Conservation (phyloP, 2,113 vertebrate species). For the Apus apus region DNA sequence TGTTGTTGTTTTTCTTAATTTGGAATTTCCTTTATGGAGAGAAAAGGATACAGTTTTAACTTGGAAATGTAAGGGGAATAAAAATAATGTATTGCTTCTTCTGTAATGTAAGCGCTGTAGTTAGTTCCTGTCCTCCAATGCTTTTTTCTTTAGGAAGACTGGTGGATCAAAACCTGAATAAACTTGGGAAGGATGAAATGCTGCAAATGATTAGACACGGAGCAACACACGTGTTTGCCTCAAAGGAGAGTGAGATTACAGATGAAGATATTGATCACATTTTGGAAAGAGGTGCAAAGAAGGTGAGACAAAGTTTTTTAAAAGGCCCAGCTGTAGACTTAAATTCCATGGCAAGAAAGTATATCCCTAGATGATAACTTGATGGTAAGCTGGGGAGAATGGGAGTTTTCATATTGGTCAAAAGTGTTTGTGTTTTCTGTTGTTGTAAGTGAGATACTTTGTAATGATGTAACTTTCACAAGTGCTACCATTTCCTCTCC, state of each 20-base stretch:
- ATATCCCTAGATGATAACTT: not conserved
- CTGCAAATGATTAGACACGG: slow-evolving; percentile 97
- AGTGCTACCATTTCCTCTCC: not conserved
- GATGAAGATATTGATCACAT: slow-evolving; percentile 96
- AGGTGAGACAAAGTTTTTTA: slow-evolving; percentile 76
- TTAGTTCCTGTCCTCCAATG: not conserved
- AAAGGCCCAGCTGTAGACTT: not conserved
- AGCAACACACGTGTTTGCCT: slow-evolving; percentile 96
- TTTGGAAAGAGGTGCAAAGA: slow-evolving; percentile 94
- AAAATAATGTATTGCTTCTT: not conserved
- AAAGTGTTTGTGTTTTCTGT: not conserved
- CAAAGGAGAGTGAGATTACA: slow-evolving; percentile 98
- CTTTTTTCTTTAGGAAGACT: slow-evolving; percentile 83
- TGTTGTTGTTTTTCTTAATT: not conserved
- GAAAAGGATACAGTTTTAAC: not conserved
- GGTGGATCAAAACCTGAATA: slow-evolving; percentile 95
- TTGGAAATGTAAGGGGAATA: not conserved
- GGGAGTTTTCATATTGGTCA: not conserved
- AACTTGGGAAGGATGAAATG: slow-evolving; percentile 98
- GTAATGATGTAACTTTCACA: not conserved
- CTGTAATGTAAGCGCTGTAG: not conserved
- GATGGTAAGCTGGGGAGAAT: not conserved
- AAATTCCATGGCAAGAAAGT: not conserved
- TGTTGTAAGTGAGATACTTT: not conserved
- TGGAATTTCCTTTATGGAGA: not conserved